phyloP scores from a whole-genome alignment of 2,888 invertebrate species.

The Patella pellucida region DNA sequence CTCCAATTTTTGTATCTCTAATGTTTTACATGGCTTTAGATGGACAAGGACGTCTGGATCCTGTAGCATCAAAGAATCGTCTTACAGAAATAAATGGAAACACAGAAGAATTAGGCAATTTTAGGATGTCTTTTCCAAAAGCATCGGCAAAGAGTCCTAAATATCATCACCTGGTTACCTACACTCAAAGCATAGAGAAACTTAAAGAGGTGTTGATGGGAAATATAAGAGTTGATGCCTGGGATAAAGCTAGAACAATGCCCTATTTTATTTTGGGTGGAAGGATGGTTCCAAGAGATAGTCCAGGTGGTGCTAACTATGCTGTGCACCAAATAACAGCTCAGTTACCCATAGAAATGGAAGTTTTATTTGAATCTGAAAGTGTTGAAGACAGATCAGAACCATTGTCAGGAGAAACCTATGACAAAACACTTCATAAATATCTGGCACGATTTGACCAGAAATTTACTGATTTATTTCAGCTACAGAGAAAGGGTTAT shows the following conservation, averaged over 20 bases:
- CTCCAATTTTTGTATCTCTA: constrained; percentile 60
- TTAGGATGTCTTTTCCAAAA: constrained; percentile 76
- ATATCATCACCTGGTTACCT: constrained; percentile 61
- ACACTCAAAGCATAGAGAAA: constrained; percentile 54
- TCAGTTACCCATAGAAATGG: constrained; percentile 83
- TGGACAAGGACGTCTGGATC: constrained; percentile 64
- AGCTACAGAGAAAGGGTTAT: constrained; percentile 80
- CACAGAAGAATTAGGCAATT: constrained; percentile 84
- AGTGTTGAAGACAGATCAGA: constrained; percentile 74
- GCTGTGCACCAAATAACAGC: constrained; percentile 69
- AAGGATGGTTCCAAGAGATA: constrained; percentile 60
- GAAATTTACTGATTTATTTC: constrained; percentile 86
- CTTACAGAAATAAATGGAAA: constrained; percentile 80
- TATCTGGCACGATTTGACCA: constrained; percentile 76
- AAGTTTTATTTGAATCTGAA: constrained; percentile 84
- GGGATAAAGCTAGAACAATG: constrained; percentile 56
- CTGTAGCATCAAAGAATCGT: constrained; percentile 52
- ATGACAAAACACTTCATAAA: constrained; percentile 43
- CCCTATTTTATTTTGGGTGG: constrained; percentile 63
- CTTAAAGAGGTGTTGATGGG: constrained; percentile 61
- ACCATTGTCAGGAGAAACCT: constrained; percentile 54
- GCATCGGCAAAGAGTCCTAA: constrained; percentile 39
- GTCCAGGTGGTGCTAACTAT: constrained; percentile 68
- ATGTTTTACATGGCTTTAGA: constrained; percentile 76
- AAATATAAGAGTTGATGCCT: constrained; percentile 58